phyloP scores from a whole-genome alignment of 1,140 invertebrate species.

The Caerostris darwini region DNA sequence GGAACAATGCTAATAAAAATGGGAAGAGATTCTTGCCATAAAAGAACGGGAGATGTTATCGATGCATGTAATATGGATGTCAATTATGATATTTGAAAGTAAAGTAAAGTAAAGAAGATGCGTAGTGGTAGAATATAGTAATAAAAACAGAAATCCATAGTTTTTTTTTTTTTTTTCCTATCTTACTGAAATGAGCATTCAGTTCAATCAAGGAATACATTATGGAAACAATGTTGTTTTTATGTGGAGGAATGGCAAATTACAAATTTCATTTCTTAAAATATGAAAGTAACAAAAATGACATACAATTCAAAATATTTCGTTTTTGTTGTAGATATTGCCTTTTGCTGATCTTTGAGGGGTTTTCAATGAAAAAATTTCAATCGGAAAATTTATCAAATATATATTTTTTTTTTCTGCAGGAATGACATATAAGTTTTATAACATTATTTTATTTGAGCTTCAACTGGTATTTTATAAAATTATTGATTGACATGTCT shows the following conservation, averaged over 20 bases:
- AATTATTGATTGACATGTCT: too few species aligned
- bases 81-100: constrained; percentile 32
- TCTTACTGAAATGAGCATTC: not conserved
- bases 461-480: too few species aligned
- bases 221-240: not conserved
- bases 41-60: constrained; percentile 22
- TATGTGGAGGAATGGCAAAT: not conserved
- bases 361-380: too few species aligned
- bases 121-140: not conserved
- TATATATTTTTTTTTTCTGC: too few species aligned
- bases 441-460: too few species aligned
- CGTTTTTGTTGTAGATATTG: too few species aligned
- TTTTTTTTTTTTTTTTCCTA: not conserved
- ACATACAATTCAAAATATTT: too few species aligned
- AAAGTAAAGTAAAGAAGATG: not conserved
- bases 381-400: too few species aligned
- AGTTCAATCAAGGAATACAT: not conserved
- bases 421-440: too few species aligned
- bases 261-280: too few species aligned
- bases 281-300: too few species aligned
- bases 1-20: constrained; percentile 43
- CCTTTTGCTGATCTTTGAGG: too few species aligned
- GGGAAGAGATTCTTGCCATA: not conserved
- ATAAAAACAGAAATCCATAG: not conserved
- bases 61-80: constrained; percentile 34